Evolutionary conservation across 2,888 invertebrate genomes (phyloP).

Genomic region (Hirtodrosophila alboralis): DNA sequence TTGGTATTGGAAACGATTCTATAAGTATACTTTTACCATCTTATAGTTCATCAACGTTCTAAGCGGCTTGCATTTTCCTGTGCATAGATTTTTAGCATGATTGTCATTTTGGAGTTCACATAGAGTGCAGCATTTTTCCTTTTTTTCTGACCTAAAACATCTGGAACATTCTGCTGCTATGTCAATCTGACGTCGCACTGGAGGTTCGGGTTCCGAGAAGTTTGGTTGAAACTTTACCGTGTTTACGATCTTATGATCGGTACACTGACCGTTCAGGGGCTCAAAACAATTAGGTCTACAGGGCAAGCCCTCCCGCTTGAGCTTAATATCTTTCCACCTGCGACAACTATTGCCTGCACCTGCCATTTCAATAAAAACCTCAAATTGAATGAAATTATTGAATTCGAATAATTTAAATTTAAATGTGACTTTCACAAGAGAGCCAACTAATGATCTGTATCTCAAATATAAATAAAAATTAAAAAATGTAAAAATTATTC

Average conservation of each 20-base stretch:
- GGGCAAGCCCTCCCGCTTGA: not conserved
- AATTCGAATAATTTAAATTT: slow-evolving; percentile 2
- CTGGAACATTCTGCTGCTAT: slow-evolving; percentile 32
- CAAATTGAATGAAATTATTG: not conserved
- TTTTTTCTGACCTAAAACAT: not conserved
- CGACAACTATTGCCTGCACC: slow-evolving; percentile 33
- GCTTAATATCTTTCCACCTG: slow-evolving; percentile 1
- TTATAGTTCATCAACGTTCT: slow-evolving; percentile 33
- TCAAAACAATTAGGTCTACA: slow-evolving; percentile 28
- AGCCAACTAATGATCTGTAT: slow-evolving; percentile 15
- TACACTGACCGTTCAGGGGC: slow-evolving; percentile 23
- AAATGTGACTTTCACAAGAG: slow-evolving; percentile 9
- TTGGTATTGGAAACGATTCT: too few species aligned
- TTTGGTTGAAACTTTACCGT: too few species aligned
- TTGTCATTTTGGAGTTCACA: not conserved
- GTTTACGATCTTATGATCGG: slow-evolving; percentile 6
- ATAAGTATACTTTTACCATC: slow-evolving; percentile 16
- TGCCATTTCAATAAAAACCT: slow-evolving; percentile 29
- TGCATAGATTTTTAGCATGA: slow-evolving; percentile 36
- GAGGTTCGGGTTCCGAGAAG: not conserved
- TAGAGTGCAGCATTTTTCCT: slow-evolving; percentile 21
- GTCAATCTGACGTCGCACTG: slow-evolving; percentile 29
- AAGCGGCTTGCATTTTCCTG: slow-evolving; percentile 36
- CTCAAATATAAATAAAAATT: too few species aligned
- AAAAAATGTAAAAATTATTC: too few species aligned